Evolutionary conservation across 2,113 vertebrate species (phyloP).

Genomic region (Saccopteryx leptura): DNA sequence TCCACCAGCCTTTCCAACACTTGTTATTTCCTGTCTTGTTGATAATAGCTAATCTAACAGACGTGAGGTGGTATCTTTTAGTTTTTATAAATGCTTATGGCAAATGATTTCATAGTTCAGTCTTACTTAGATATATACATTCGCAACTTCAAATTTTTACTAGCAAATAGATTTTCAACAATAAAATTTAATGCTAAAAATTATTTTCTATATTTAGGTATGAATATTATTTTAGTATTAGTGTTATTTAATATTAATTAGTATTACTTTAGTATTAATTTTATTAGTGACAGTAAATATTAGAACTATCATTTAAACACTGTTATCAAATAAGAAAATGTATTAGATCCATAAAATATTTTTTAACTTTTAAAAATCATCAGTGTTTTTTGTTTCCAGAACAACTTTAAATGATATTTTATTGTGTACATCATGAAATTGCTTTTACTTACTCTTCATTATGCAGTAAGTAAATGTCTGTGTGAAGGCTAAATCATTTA

Average conservation of each 20-base stretch:
- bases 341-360: conserved; percentile 61
- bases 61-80: no score
- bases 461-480: conserved; percentile 83
- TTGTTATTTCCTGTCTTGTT: no score
- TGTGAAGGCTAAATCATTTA: conserved; percentile 85
- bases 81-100: conserved; percentile 68
- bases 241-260: conserved; percentile 40
- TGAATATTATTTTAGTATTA: conserved; percentile 59
- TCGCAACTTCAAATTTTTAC: conserved; percentile 59
- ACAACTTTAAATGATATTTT: conserved; percentile 78
- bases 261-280: conserved; percentile 66
- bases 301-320: conserved; percentile 55
- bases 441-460: conserved; percentile 79
- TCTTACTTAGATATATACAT: conserved; percentile 18
- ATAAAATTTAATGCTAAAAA: conserved; percentile 55
- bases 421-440: conserved; percentile 78
- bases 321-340: conserved; percentile 56
- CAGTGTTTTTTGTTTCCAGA: conserved; percentile 73
- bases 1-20: no score
- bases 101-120: conserved; percentile 62
- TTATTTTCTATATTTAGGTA: conserved; percentile 40
- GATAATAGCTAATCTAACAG: no score
- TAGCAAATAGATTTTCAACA: conserved; percentile 58
- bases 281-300: conserved; percentile 53
- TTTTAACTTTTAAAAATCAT: conserved; percentile 16